Conservation (phyloP, 1,140 invertebrate species). For the Metaphire vulgaris region DNA sequence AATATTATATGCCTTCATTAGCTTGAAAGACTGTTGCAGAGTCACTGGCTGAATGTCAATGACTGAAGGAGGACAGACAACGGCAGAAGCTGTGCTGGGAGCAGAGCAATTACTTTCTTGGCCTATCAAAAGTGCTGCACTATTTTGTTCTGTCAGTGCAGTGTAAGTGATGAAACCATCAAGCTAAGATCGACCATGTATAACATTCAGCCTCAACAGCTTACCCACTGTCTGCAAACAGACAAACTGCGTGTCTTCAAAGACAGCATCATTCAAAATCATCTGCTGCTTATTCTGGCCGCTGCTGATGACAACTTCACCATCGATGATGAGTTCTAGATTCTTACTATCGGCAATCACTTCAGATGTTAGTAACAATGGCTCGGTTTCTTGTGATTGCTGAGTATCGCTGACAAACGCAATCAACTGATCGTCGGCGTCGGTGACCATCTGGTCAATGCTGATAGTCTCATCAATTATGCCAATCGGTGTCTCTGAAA, state of each 20-base stretch:
- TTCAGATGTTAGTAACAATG: background rate
- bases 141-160: too few relatives aligned
- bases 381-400: background rate
- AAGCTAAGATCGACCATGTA: too few relatives aligned
- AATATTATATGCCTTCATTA: too few relatives aligned
- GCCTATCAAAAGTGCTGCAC: too few relatives aligned
- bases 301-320: background rate
- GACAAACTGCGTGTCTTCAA: background rate
- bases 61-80: too few relatives aligned
- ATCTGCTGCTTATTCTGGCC: background rate
- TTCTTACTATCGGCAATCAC: background rate
- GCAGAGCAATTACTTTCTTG: too few relatives aligned
- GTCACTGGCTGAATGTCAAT: too few relatives aligned
- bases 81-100: too few relatives aligned
- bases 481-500: background rate
- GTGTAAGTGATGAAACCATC: too few relatives aligned
- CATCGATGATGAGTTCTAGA: background rate
- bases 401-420: constrained; percentile 1
- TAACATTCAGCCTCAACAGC: too few relatives aligned
- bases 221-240: constrained; percentile 3
- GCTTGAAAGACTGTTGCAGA: too few relatives aligned
- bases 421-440: background rate
- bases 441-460: background rate
- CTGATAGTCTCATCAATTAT: background rate
- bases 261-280: background rate